Percentiles rank a stretch among this genome's conserved stretches.
Evolutionary conservation across 2,113 vertebrate genomes (phyloP).

Genomic region (Lampris megalopsis): DNA sequence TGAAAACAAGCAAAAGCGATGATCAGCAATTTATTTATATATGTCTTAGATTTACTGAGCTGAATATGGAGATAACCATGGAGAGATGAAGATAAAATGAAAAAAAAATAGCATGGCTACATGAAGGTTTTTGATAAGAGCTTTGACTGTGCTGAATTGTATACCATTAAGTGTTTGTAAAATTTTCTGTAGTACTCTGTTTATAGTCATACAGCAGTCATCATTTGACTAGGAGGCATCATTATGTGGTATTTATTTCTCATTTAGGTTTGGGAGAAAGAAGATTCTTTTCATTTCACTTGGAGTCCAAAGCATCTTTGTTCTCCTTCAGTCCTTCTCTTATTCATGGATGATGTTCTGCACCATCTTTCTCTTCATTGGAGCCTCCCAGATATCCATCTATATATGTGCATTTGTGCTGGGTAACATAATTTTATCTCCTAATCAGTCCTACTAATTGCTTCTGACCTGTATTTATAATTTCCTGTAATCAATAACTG

Average conservation of each 20-base stretch:
- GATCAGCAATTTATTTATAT: too few species aligned
- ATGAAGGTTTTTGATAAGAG: too few species aligned
- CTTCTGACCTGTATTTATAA: neutral
- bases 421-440: constrained; percentile 75
- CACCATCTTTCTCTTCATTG: constrained; percentile 89
- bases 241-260: constrained; percentile 15
- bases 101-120: too few species aligned
- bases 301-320: constrained; percentile 87
- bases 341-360: constrained; percentile 91
- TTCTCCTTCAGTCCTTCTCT: constrained; percentile 91
- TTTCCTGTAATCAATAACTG: neutral
- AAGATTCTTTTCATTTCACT: constrained; percentile 90
- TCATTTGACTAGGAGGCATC: too few species aligned
- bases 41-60: too few species aligned
- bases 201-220: too few species aligned
- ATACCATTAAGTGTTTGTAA: too few species aligned
- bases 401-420: constrained; percentile 95
- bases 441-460: neutral
- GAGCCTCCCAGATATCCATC: constrained; percentile 93
- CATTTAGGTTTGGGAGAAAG: constrained; percentile 91
- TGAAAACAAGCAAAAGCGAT: too few species aligned
- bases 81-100: too few species aligned
- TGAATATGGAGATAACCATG: too few species aligned
- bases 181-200: too few species aligned
- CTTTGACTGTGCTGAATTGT: too few species aligned